These are phyloP conservation scores for Belonocnema kinseyi DNA, from an alignment of 1,140 invertebrate species.

Conservation along the genomic window DNA sequence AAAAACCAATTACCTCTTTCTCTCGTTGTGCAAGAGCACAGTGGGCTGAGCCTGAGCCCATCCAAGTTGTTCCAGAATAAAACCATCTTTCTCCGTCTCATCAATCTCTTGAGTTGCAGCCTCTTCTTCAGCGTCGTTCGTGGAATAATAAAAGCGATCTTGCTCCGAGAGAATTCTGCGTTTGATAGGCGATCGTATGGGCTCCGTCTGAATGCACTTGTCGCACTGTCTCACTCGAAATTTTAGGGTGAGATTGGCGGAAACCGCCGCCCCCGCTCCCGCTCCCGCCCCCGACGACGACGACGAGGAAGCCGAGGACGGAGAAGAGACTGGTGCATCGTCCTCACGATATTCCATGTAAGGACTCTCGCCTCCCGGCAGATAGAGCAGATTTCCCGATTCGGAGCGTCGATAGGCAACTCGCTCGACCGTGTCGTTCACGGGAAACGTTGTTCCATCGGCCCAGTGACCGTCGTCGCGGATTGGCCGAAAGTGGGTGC, in stretches of 20 bases:
- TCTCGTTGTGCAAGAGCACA: slow-evolving; percentile 68
- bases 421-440: slow-evolving; percentile 80
- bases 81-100: slow-evolving; percentile 58
- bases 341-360: slow-evolving; percentile 77
- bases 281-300: slow-evolving; percentile 38
- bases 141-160: slow-evolving; percentile 65
- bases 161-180: slow-evolving; percentile 68
- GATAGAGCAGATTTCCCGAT: slow-evolving; percentile 68
- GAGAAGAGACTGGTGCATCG: slow-evolving; percentile 39
- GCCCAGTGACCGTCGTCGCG: slow-evolving; percentile 77
- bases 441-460: slow-evolving; percentile 82
- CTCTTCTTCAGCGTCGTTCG: slow-evolving; percentile 60
- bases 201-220: slow-evolving; percentile 78
- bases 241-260: slow-evolving; percentile 74
- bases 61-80: slow-evolving; percentile 58
- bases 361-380: slow-evolving; percentile 73
- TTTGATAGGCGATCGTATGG: slow-evolving; percentile 68
- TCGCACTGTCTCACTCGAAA: slow-evolving; percentile 77
- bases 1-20: slow-evolving; percentile 64
- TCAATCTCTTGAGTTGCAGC: slow-evolving; percentile 53
- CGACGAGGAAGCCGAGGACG: too few relatives aligned
- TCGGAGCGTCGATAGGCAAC: slow-evolving; percentile 74
- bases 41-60: slow-evolving; percentile 61
- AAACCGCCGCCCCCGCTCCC: slow-evolving; percentile 47
- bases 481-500: slow-evolving; percentile 87